phyloP scores from a whole-genome alignment of 2,797 vertebrate species.

The Nannoperca australis region DNA sequence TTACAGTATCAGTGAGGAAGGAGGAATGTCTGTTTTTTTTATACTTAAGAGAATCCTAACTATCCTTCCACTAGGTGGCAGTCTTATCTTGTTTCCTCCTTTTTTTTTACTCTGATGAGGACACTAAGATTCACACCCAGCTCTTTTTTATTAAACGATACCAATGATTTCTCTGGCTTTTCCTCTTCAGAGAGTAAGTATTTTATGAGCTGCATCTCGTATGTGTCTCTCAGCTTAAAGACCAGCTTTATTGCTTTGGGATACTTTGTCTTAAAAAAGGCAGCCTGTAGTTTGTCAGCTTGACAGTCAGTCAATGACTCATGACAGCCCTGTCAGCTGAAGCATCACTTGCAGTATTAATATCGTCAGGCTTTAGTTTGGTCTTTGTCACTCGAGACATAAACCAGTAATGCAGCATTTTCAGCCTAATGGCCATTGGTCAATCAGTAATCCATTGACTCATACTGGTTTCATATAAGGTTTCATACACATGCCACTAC shows the following conservation, averaged over 20 bases:
- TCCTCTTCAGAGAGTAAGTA: background rate
- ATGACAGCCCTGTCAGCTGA: slow-evolving; percentile 38
- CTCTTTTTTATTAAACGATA: slow-evolving; percentile 14
- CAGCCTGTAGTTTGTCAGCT: slow-evolving; percentile 35
- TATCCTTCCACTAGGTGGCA: slow-evolving; percentile 82
- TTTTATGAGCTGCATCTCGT: slow-evolving; percentile 5
- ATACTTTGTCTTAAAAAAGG: slow-evolving; percentile 35
- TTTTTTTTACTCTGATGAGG: background rate
- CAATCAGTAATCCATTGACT: slow-evolving; percentile 35
- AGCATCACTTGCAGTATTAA: slow-evolving; percentile 48
- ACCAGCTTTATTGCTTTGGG: slow-evolving; percentile 26
- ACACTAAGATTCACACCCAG: background rate
- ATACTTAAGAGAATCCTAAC: background rate
- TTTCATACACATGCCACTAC: slow-evolving; percentile 18
- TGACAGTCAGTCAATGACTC: slow-evolving; percentile 38
- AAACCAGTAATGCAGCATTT: slow-evolving; percentile 42
- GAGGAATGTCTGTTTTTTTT: slow-evolving; percentile 25
- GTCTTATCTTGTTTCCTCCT: slow-evolving; percentile 43
- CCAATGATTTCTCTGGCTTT: slow-evolving; percentile 2
- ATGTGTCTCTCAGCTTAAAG: slow-evolving; percentile 24
- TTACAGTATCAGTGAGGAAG: slow-evolving; percentile 43
- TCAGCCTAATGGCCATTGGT: slow-evolving; percentile 38
- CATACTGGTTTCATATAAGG: slow-evolving; percentile 31
- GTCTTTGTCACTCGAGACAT: slow-evolving; percentile 42
- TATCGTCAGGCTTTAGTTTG: slow-evolving; percentile 32